phyloP scores from a whole-genome alignment of 53 echinoderm and acorn worm genomes.

The Echinometra lucunter region DNA sequence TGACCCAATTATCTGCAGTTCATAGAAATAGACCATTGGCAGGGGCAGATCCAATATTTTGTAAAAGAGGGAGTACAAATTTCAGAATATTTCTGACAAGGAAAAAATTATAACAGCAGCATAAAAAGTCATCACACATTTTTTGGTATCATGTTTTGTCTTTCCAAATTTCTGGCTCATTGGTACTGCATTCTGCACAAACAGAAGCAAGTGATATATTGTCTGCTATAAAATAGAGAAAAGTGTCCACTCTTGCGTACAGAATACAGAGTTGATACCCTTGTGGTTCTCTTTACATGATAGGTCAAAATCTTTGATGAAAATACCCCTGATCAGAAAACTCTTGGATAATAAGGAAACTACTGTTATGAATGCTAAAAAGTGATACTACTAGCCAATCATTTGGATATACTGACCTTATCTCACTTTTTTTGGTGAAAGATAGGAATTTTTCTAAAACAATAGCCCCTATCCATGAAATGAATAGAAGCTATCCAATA shows the following conservation, averaged over 20 bases:
- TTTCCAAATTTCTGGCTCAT: neutral
- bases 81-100: no score
- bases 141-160: no score
- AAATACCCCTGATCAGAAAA: neutral
- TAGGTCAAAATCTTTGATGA: neutral
- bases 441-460: neutral
- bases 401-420: no score
- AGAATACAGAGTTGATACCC: neutral
- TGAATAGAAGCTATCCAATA: no score
- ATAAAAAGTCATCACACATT: no score
- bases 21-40: no score
- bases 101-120: no score
- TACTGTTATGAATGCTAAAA: neutral
- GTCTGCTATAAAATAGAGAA: neutral
- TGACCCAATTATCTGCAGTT: no score
- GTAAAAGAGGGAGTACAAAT: no score
- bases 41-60: no score
- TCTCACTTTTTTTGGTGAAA: neutral
- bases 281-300: neutral
- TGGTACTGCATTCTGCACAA: neutral
- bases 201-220: neutral
- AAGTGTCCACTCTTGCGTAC: neutral
- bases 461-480: neutral
- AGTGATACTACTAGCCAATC: neutral
- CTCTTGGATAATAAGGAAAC: neutral